Base-by-base conservation (phyloP, 2,888 invertebrate genomes). In the Notodonta dromedarius region DNA sequence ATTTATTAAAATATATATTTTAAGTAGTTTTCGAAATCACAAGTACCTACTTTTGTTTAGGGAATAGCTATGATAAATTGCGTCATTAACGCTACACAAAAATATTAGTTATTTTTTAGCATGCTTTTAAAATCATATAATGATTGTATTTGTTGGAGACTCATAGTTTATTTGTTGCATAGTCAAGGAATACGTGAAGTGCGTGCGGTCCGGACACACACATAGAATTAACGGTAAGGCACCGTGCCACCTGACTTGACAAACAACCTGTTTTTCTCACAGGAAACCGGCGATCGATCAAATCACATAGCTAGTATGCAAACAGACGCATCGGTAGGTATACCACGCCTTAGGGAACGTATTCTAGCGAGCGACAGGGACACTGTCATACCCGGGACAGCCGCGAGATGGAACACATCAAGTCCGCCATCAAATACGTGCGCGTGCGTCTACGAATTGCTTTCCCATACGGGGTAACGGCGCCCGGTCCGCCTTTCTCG, bases 401-500 rank as follows among this genome's bases (percentile, higher is more conserved):
- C 79, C 79, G 82, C 76, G 78, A 84, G 83, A 80, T 83, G 82
- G 84, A 86, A 85, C 83, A 81, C 81, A 84, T 78, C 75, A 83
- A 87, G 87, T 89, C 88, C 88, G 88, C 86, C 83, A 85, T 85
- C 60, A 66, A 71, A 74, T 69, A 69, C 59, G 83, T 88, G 88
- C 90, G 89, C 89, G 86, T 89, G 89, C 88, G 87, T 88, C 88
- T 89, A 90, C 88, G 89, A 91, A 90, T 91, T 90, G 89, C 89
- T 90, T 90, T 90, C 87, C 90, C 90, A 87, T 91, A 89, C 86
- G 85, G 86, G 87, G 89, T 90, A 90, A 89, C 89, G 90, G 90
- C 87, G 86, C 85, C 85, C 85, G 75, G 64, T 86, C 39, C 78
- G 76, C 81, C 85, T 81, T 79, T 89, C 91, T 89, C 90, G 79